A percentile compares a stretch with the other conserved stretches of the same genome.
These are phyloP conservation scores for Lumbricus terrestris DNA, from an alignment of 2,888 invertebrate species.

Conservation along the genomic window DNA sequence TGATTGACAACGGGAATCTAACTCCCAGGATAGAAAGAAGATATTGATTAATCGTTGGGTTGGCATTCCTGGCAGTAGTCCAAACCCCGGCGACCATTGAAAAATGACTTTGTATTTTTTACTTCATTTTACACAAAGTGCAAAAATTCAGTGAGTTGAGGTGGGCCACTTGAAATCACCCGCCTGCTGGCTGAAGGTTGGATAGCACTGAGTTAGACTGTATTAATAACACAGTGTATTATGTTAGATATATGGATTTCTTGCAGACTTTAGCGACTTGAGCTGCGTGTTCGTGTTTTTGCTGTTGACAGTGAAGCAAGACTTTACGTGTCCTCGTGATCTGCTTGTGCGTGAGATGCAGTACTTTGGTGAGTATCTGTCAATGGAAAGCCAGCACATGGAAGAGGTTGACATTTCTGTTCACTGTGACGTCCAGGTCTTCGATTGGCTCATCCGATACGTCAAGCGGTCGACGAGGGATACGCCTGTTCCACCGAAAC, in stretches of 20 bases:
- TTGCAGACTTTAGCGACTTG: not conserved
- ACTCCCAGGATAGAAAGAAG: too few relatives aligned
- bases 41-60: too few relatives aligned
- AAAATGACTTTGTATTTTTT: too few relatives aligned
- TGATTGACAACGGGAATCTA: too few relatives aligned
- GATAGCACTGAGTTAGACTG: too few relatives aligned
- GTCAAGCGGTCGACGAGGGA: slow-evolving; percentile 67
- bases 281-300: not conserved
- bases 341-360: slow-evolving; percentile 87
- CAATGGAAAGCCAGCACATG: slow-evolving; percentile 61
- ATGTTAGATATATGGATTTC: not conserved
- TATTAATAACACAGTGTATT: too few relatives aligned
- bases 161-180: too few relatives aligned
- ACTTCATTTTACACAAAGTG: too few relatives aligned
- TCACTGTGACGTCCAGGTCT: slow-evolving; percentile 91
- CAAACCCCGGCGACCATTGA: too few relatives aligned
- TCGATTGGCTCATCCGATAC: slow-evolving; percentile 95
- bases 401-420: slow-evolving; percentile 92
- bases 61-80: too few relatives aligned
- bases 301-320: slow-evolving; percentile 69
- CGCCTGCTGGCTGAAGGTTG: too few relatives aligned
- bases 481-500: slow-evolving; percentile 42
- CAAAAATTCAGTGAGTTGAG: too few relatives aligned
- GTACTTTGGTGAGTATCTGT: slow-evolving; percentile 69
- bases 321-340: slow-evolving; percentile 84